Conservation (phyloP, 2,113 vertebrate genomes). For the Halichoerus grypus region DNA sequence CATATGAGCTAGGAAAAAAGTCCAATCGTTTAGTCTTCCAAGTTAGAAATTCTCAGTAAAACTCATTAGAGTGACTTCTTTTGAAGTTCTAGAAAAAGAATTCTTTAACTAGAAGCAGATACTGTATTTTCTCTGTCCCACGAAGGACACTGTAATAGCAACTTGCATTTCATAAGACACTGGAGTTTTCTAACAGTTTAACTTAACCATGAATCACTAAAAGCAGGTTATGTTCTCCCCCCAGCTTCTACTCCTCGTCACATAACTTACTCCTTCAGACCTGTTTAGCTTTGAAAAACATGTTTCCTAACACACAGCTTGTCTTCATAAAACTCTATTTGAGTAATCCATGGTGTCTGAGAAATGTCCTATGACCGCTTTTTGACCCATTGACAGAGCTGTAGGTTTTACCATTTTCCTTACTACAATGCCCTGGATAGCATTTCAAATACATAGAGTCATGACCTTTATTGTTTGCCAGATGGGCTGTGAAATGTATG, state of each 20-base stretch:
- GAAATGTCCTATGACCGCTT: slow-evolving; percentile 75
- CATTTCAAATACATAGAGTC: slow-evolving; percentile 81
- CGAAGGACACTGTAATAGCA: slow-evolving; percentile 9
- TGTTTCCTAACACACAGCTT: slow-evolving; percentile 60
- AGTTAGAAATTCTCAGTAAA: slow-evolving; percentile 56
- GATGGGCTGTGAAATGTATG: slow-evolving; percentile 85
- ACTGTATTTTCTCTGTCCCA: not conserved
- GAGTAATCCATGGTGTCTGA: slow-evolving; percentile 63
- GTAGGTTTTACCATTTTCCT: slow-evolving; percentile 76
- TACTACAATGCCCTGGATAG: slow-evolving; percentile 80
- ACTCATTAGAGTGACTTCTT: slow-evolving; percentile 38
- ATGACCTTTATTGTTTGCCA: slow-evolving; percentile 83
- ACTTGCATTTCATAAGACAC: slow-evolving; percentile 42
- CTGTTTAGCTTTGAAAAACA: slow-evolving; percentile 55
- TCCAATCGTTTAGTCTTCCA: slow-evolving; percentile 33
- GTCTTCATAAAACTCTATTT: slow-evolving; percentile 72
- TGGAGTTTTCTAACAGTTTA: slow-evolving; percentile 46
- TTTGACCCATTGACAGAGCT: slow-evolving; percentile 79
- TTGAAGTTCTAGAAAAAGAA: slow-evolving; percentile 14
- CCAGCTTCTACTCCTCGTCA: not conserved
- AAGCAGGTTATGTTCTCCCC: not conserved
- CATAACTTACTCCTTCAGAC: not conserved
- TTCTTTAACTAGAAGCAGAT: slow-evolving; percentile 55
- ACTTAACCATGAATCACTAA: slow-evolving; percentile 39
- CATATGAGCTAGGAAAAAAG: not conserved